Percentiles rank a stretch among this genome's conserved stretches.
phyloP scores from a whole-genome alignment of 2,888 invertebrate species.

The Thumatha senex region DNA sequence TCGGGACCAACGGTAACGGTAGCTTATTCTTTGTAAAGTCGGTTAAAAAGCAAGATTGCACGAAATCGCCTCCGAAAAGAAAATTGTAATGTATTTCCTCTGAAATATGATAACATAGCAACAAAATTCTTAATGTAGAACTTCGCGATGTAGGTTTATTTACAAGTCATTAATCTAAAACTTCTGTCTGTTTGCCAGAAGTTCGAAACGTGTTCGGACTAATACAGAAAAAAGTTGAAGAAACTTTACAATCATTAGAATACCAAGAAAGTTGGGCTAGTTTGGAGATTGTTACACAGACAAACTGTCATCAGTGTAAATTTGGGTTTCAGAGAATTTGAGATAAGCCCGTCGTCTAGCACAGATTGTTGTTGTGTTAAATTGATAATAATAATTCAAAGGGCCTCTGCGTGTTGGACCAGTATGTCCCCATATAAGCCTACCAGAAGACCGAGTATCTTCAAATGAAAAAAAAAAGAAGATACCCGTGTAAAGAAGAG shows the following conservation, averaged over 20 bases:
- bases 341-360: too few relatives aligned
- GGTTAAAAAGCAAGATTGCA: too few relatives aligned
- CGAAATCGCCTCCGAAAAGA: too few relatives aligned
- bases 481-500: too few relatives aligned
- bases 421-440: too few relatives aligned
- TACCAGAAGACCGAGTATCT: too few relatives aligned
- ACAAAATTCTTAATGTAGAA: conserved; percentile 13
- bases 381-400: too few relatives aligned
- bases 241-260: conserved; percentile 26
- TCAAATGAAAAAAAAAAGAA: too few relatives aligned
- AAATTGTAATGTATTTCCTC: not conserved
- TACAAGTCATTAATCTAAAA: conserved; percentile 38
- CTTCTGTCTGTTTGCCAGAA: conserved; percentile 26
- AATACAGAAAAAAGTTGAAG: conserved; percentile 12
- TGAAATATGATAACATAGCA: not conserved
- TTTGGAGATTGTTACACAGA: conserved; percentile 13
- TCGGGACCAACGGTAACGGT: too few relatives aligned
- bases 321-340: conserved; percentile 29
- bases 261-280: conserved; percentile 10
- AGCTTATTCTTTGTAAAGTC: too few relatives aligned
- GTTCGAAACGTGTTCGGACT: conserved; percentile 27
- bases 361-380: too few relatives aligned
- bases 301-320: conserved; percentile 34
- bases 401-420: too few relatives aligned
- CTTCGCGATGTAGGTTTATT: conserved; percentile 28